phyloP scores from a whole-genome alignment of 2,113 vertebrate genomes.

The Forbesichthys papilliferus region DNA sequence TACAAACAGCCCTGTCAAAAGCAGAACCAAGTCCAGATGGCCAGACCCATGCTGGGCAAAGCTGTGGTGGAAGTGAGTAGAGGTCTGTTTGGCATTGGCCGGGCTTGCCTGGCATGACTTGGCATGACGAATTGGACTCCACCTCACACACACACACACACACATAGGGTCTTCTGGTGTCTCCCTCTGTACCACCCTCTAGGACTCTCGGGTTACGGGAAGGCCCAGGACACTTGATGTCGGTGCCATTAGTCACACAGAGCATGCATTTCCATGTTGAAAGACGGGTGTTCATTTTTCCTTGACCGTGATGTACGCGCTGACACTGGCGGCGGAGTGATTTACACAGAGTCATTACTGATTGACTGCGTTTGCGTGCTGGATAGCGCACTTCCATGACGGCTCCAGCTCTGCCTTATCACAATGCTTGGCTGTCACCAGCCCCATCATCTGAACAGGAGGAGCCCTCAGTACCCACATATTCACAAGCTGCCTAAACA shows the following conservation, averaged over 20 bases:
- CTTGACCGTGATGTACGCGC: conserved; percentile 6
- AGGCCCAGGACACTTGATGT: conserved; percentile 35
- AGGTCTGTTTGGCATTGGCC: conserved; percentile 60
- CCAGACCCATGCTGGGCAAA: conserved; percentile 63
- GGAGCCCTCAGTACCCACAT: conserved; percentile 53
- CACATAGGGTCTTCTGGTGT: conserved; percentile 34
- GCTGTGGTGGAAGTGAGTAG: conserved; percentile 58
- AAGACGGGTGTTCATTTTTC: conserved; percentile 15
- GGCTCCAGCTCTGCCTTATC: background rate
- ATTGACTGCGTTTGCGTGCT: conserved; percentile 1
- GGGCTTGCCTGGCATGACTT: conserved; percentile 43
- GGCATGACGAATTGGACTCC: conserved; percentile 10
- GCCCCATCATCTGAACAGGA: conserved; percentile 34
- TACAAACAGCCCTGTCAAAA: conserved; percentile 55
- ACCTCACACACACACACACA: conserved; percentile 39
- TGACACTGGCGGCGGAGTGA: conserved; percentile 13
- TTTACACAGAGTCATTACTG: conserved; percentile 31
- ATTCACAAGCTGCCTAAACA: conserved; percentile 46
- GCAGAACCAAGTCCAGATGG: conserved; percentile 73
- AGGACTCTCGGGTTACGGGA: conserved; percentile 63
- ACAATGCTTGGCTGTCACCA: conserved; percentile 20
- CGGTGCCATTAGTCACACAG: conserved; percentile 53
- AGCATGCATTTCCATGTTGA: conserved; percentile 35
- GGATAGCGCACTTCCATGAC: background rate
- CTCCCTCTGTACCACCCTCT: conserved; percentile 40